Conservation (phyloP, 2,888 invertebrate genomes). For the Agrochola litura region DNA sequence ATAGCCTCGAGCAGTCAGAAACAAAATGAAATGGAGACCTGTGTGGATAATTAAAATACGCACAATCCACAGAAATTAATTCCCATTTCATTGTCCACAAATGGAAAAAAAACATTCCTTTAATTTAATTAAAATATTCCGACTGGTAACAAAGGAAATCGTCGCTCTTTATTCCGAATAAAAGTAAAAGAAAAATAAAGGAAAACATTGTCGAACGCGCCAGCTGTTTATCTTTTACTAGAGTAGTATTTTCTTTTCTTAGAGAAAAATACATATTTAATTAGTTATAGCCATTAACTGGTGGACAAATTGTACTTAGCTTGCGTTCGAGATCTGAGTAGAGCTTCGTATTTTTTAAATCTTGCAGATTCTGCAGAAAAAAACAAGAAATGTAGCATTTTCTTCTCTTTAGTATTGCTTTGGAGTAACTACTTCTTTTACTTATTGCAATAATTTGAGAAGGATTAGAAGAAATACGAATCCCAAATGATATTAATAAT, state of each 20-base stretch:
- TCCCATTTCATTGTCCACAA: slow-evolving; percentile 26
- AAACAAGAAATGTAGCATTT: too few relatives aligned
- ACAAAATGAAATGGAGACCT: not conserved
- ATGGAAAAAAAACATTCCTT: slow-evolving; percentile 30
- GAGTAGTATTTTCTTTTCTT: slow-evolving; percentile 21
- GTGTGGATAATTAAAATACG: not conserved
- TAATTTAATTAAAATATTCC: slow-evolving; percentile 58
- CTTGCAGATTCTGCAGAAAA: not conserved
- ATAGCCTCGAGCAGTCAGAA: not conserved
- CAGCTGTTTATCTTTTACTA: slow-evolving; percentile 42
- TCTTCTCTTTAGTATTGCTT: not conserved
- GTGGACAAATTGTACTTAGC: not conserved
- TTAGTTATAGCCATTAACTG: slow-evolving; percentile 9
- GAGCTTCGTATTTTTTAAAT: not conserved
- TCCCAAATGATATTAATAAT: not conserved
- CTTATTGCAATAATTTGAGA: not conserved
- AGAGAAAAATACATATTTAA: slow-evolving; percentile 25
- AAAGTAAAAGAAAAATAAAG: slow-evolving; percentile 32
- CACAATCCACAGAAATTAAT: slow-evolving; percentile 15
- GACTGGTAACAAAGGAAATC: slow-evolving; percentile 45
- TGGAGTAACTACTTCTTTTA: not conserved
- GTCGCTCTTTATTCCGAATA: slow-evolving; percentile 31
- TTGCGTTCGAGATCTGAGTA: not conserved
- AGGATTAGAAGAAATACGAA: not conserved
- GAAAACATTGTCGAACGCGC: slow-evolving; percentile 14